Conservation (phyloP, 2,113 vertebrate genomes). For the Semnornis frantzii region DNA sequence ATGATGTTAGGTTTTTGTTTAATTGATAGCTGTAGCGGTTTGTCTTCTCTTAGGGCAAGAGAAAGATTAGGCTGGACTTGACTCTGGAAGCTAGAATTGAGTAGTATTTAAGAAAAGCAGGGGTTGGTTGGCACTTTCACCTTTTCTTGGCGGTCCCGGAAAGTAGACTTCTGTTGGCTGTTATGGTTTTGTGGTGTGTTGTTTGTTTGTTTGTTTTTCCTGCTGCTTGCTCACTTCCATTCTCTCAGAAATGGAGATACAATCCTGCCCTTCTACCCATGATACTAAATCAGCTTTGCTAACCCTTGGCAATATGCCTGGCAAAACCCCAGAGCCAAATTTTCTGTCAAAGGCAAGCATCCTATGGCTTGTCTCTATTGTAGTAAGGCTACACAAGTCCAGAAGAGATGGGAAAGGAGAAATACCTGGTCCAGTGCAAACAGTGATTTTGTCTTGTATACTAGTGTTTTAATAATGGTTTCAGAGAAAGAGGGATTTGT, state of each 20-base stretch:
- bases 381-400: neutral
- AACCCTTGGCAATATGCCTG: neutral
- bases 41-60: neutral
- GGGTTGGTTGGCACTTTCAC: neutral
- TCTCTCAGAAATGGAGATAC: neutral
- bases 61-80: neutral
- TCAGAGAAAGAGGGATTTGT: neutral
- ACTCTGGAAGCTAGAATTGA: neutral
- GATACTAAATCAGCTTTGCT: neutral
- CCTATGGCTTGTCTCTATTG: constrained; percentile 25
- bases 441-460: neutral
- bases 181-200: too few species aligned
- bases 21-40: neutral
- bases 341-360: neutral
- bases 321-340: neutral
- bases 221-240: neutral
- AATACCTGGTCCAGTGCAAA: neutral
- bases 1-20: neutral
- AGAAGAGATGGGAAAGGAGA: constrained; percentile 2
- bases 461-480: neutral
- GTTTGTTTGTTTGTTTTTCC: neutral
- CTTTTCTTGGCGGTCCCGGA: rapidly evolving
- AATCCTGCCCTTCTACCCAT: neutral
- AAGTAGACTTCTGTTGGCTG: neutral
- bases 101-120: neutral